Percentiles rank a stretch among this genome's conserved stretches.
phyloP scores from a whole-genome alignment of 2,888 invertebrate species.

The Onchidella celtica region DNA sequence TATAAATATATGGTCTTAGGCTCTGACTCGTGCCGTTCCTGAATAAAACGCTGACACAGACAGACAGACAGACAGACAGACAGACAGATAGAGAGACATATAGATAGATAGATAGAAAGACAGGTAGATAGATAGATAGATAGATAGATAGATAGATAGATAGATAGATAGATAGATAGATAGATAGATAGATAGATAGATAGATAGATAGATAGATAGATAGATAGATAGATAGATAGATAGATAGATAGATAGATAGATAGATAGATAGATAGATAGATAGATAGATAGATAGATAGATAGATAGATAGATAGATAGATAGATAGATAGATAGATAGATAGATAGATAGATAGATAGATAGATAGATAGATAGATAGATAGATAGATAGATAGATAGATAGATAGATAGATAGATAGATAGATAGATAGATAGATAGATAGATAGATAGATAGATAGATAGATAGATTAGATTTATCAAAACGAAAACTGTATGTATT shows the following conservation, averaged over 20 bases:
- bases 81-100: too few relatives aligned
- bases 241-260: neutral
- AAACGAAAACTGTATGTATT: too few relatives aligned
- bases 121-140: slow-evolving; percentile 13
- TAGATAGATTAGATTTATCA: too few relatives aligned
- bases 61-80: slow-evolving; percentile 6
- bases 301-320: slow-evolving; percentile 8
- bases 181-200: neutral
- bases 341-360: slow-evolving; percentile 8
- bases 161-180: neutral
- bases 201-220: neutral
- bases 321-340: slow-evolving; percentile 8
- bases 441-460: too few relatives aligned
- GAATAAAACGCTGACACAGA: too few relatives aligned
- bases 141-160: slow-evolving; percentile 3
- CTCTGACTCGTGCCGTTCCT: too few relatives aligned
- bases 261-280: neutral
- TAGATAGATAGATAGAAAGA: slow-evolving; percentile 24
- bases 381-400: too few relatives aligned
- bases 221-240: neutral
- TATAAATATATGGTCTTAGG: too few relatives aligned
- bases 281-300: slow-evolving; percentile 8
- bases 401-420: too few relatives aligned
- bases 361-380: too few relatives aligned
- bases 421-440: too few relatives aligned